Base-by-base conservation (phyloP, 2,888 invertebrate genomes). In the Taphrorychus bicolor region DNA sequence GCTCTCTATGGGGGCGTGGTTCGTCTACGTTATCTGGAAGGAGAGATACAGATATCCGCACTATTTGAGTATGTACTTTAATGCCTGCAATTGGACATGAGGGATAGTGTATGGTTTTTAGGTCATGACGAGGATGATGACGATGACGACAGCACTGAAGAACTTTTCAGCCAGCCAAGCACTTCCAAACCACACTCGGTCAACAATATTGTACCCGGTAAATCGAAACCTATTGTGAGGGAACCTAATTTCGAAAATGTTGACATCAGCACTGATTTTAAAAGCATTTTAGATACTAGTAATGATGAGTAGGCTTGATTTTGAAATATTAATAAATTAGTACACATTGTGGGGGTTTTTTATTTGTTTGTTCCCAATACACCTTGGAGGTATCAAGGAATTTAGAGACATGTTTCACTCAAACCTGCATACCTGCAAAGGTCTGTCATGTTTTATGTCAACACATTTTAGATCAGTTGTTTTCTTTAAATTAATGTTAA, bases 181-280 rank as follows among this genome's bases (percentile, higher is more conserved):
- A 71, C 73, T 2, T 64, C 66, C 11, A 59, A 64, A 41, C 49
- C 67, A 40, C 23, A 64, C 0, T 64, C 68, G 18, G 70, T 66
- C n/a, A 66, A 62, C 42, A 68, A 56, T 5, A 72, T 72, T 21
- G 68, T 73, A 11, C 62, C 71, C 5, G 63, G 49, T 18, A 66
- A 62, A 32, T 60, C 49, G 14, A 60, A 49, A 5, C 53, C 66
- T 3, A 40, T n/a, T 2, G 40, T 41, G 9, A 70, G 49, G 42
- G 68, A 67, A n/a, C 62, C 60, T 1, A 56, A 69, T 48, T 72
- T 73, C 48, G 73, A 75, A 51, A 72, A 71, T 14, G 71, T 74
- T 3, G 72, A 71, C 21, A 75, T 76, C 19, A 76, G 76, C 59
- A 78, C 77, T 5, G 77, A 77, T 67, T 77, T 78, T 56, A 75